Conservation (phyloP, 2,888 invertebrate genomes). For the Drosophila nr. fundita region DNA sequence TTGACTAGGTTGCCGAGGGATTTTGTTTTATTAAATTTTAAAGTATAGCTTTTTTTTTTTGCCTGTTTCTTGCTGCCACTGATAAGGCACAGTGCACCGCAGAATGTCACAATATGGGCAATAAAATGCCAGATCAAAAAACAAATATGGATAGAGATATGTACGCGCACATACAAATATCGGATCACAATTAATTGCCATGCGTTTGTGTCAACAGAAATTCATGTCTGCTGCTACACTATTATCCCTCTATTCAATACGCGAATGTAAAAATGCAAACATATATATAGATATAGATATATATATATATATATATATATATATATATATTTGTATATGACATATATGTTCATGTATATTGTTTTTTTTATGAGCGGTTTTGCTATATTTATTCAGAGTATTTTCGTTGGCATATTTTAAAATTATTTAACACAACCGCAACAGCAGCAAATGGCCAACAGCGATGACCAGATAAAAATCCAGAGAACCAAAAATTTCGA, state of each 20-base stretch:
- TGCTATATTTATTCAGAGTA: constrained; percentile 29
- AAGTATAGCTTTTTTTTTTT: constrained; percentile 28
- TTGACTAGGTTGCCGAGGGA: constrained; percentile 4
- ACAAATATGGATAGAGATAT: constrained; percentile 36
- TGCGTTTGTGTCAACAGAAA: constrained; percentile 49
- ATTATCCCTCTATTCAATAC: constrained; percentile 35
- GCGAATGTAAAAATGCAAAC: constrained; percentile 3
- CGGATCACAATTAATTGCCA: constrained; percentile 59
- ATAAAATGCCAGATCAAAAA: constrained; percentile 27
- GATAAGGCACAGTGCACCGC: constrained; percentile 43
- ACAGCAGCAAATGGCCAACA: constrained; percentile 8
- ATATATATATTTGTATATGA: no score
- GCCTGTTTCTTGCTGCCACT: constrained; percentile 24
- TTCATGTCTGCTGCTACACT: constrained; percentile 30
- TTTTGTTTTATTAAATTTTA: constrained; percentile 56
- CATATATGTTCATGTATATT: constrained; percentile 17
- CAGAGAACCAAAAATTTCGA: constrained; percentile 14
- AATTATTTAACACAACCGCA: constrained; percentile 46
- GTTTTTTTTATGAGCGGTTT: constrained; percentile 15
- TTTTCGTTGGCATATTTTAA: constrained; percentile 38
- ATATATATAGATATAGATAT: background rate
- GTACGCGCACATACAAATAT: constrained; percentile 25
- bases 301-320: background rate
- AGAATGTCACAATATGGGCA: background rate
- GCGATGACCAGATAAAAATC: constrained; percentile 21